Conservation (phyloP, 1,140 invertebrate species). For the Thaumatotibia leucotreta region DNA sequence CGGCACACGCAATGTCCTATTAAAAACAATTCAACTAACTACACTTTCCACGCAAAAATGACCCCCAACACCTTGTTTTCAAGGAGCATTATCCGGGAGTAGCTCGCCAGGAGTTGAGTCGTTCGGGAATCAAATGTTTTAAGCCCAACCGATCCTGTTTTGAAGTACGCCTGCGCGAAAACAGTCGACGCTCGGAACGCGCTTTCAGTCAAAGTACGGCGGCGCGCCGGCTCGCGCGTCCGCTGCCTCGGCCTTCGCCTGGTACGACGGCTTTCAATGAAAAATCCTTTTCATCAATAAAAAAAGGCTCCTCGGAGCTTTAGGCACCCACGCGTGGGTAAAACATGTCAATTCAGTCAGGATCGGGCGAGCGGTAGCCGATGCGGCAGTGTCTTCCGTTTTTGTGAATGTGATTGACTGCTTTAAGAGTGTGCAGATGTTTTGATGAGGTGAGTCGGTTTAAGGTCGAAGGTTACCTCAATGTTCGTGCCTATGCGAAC, state of each 20-base stretch:
- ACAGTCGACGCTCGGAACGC: conserved; percentile 35
- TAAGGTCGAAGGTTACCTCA: conserved; percentile 59
- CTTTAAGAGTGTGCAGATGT: conserved; percentile 50
- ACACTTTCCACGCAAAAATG: conserved; percentile 11
- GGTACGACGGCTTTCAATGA: conserved; percentile 22
- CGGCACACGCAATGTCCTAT: conserved; percentile 50
- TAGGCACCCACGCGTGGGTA: conserved; percentile 34
- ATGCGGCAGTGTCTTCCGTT: conserved; percentile 61
- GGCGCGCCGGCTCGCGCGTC: conserved; percentile 71
- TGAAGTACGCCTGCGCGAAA: conserved; percentile 60
- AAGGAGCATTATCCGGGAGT: conserved; percentile 18
- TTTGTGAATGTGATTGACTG: conserved; percentile 43
- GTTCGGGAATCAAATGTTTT: conserved; percentile 24
- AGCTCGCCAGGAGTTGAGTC: conserved; percentile 26
- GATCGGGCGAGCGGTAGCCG: conserved; percentile 26
- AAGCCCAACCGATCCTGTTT: conserved; percentile 63
- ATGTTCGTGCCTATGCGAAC: conserved; percentile 33
- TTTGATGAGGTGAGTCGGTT: conserved; percentile 66
- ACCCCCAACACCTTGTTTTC: conserved; percentile 4
- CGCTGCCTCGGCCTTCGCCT: conserved; percentile 44
- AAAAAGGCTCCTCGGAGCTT: conserved; percentile 43
- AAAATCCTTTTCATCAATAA: conserved; percentile 54
- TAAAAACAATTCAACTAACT: conserved; percentile 23
- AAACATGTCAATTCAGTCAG: conserved; percentile 58
- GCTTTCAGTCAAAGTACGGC: conserved; percentile 64